Base-by-base conservation (phyloP, 37 sponge, comb jelly and placozoan genomes). In the Oscarella lobularis region DNA sequence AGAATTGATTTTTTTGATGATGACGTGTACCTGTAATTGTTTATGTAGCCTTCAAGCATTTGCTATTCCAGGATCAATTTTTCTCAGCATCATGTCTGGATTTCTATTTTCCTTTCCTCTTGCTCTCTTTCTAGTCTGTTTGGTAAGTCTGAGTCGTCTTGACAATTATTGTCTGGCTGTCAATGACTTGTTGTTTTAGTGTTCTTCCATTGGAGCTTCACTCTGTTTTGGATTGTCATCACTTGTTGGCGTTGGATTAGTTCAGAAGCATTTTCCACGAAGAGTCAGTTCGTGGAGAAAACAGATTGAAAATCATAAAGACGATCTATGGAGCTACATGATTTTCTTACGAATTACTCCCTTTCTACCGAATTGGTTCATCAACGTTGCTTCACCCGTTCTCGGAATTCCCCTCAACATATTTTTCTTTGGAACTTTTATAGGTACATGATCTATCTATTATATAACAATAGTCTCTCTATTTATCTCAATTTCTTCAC, bases 281-380 rank as follows among this genome's bases (percentile, higher is more conserved):
- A 73, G 85, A 68, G 38, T 86, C 2, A 68, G 68, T 36, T 69
- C 38, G 31, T 88, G 90, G 88, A 89, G 77, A 35, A 4, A 66
- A 38, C 86, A 88, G 80, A 81, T 81, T 5, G 76, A 78, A 1
- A 81, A 80, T 55, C 95, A 90, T 78, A 67, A 81, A 66, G 82
- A 79, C 35, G 78, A 87, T 74, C 72, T 95, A 65, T 30, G 90
- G 0, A 84, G 83, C 76, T 91, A 88, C 60, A 86, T 90, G 66
- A 72, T 91, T 32, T 95, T 88, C 81, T 76, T 90, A 32, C 67
- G 89, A 31, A 88, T 91, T 39, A 90, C 91, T 40, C 91, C 91
- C 2, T 88, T 90, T 80, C 80, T 95, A 1, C 96, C 96, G 31
- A 95, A 95, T 77, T 95, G 96, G 96, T 91, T 91, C 39, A 95